phyloP scores from a whole-genome alignment of 2,113 vertebrate genomes.

The Plecotus auritus region DNA sequence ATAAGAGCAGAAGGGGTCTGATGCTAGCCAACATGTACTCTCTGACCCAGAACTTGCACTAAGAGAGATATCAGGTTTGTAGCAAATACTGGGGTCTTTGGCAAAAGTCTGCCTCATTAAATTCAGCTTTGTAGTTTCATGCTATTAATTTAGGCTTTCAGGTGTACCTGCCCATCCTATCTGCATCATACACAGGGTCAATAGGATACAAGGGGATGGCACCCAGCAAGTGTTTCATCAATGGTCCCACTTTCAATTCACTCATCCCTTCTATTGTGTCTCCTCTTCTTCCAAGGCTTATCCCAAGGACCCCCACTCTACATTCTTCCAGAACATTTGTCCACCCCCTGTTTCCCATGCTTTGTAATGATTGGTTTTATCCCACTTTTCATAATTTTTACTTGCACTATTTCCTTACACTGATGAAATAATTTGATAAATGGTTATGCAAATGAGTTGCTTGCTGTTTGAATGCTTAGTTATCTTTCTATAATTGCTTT shows the following conservation, averaged over 20 bases:
- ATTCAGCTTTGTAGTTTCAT: constrained; percentile 51
- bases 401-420: neutral
- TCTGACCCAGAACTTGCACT: constrained; percentile 58
- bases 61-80: constrained; percentile 43
- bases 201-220: neutral
- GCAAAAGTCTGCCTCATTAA: constrained; percentile 61
- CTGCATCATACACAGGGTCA: neutral
- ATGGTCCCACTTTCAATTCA: neutral
- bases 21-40: constrained; percentile 50
- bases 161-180: neutral
- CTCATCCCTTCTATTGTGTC: neutral
- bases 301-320: neutral
- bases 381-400: neutral
- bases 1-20: constrained; percentile 35
- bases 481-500: neutral
- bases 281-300: neutral
- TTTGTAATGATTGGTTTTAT: neutral
- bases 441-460: neutral
- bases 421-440: neutral
- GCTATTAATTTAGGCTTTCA: constrained; percentile 30
- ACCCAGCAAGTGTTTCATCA: neutral
- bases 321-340: neutral
- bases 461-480: neutral
- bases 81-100: constrained; percentile 29
- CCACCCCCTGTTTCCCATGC: neutral